A percentile compares a stretch with the other conserved stretches of the same genome.
These are phyloP conservation scores for Gila orcuttii DNA, from an alignment of 2,113 vertebrate species.

Conservation along the genomic window DNA sequence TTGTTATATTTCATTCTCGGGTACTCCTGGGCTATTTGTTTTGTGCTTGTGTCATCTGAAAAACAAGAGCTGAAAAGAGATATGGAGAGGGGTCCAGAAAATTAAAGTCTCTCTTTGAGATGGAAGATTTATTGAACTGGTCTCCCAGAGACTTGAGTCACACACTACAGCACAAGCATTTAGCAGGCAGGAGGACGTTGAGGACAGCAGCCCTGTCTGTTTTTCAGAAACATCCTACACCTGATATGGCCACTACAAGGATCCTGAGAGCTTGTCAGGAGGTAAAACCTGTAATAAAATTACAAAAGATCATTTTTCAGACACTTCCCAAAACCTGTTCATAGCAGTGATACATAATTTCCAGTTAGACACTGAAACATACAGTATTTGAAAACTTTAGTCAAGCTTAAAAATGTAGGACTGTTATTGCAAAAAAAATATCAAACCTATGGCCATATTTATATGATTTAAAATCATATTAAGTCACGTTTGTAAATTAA, in stretches of 20 bases:
- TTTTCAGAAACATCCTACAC: constrained; percentile 15
- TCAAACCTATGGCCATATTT: background rate
- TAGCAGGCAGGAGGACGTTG: constrained; percentile 33
- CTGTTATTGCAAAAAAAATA: background rate
- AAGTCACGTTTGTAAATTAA: background rate
- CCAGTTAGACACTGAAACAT: background rate
- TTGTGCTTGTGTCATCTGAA: constrained; percentile 56
- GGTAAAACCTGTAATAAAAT: constrained; percentile 13
- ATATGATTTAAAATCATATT: too few relatives aligned
- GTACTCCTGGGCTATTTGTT: constrained; percentile 51
- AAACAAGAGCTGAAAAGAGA: constrained; percentile 51
- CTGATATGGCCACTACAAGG: constrained; percentile 13
- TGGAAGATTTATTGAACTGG: constrained; percentile 54
- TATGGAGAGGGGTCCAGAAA: constrained; percentile 51
- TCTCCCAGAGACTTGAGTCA: constrained; percentile 37
- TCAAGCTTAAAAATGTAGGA: background rate
- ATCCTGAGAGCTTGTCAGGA: background rate
- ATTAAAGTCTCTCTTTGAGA: constrained; percentile 55
- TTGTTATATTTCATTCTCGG: constrained; percentile 54
- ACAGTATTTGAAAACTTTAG: background rate
- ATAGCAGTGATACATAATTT: background rate
- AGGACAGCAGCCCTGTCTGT: background rate
- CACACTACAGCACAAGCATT: constrained; percentile 24
- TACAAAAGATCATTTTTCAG: background rate
- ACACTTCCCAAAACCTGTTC: constrained; percentile 1